Conservation (phyloP, 2,113 vertebrate genomes). For the Gadus macrocephalus region DNA sequence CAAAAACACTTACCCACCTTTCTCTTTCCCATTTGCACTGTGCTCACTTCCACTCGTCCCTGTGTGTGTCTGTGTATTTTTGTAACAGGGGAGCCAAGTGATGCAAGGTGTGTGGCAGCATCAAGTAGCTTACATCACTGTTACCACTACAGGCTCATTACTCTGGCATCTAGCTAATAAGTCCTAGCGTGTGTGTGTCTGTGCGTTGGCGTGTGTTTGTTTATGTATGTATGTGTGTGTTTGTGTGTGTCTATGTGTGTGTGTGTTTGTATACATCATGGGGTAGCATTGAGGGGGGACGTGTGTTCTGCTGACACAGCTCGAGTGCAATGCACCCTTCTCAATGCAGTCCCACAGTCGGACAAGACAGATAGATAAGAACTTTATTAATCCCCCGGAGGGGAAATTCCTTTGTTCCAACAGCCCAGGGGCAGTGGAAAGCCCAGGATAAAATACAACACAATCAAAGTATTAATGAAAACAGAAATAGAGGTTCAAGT, state of each 20-base stretch:
- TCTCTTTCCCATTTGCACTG: slow-evolving; percentile 10
- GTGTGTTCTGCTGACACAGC: no score
- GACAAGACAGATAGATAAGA: no score
- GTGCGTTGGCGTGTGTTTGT: not conserved
- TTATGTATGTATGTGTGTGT: slow-evolving; percentile 14
- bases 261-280: no score
- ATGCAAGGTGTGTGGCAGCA: slow-evolving; percentile 22
- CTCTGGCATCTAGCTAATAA: slow-evolving; percentile 11
- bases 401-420: no score
- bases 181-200: slow-evolving; percentile 31
- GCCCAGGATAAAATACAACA: no score
- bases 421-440: no score
- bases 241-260: not conserved
- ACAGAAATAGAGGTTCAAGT: no score
- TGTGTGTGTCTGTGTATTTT: slow-evolving; percentile 20
- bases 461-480: no score
- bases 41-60: slow-evolving; percentile 11
- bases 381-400: no score
- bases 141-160: slow-evolving; percentile 48
- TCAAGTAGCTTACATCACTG: slow-evolving; percentile 32
- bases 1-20: not conserved
- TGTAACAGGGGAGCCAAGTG: slow-evolving; percentile 12
- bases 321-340: no score
- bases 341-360: no score
- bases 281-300: no score